phyloP scores from a whole-genome alignment of 92 coral and sea anemone genomes.

The Diadumene lineata region DNA sequence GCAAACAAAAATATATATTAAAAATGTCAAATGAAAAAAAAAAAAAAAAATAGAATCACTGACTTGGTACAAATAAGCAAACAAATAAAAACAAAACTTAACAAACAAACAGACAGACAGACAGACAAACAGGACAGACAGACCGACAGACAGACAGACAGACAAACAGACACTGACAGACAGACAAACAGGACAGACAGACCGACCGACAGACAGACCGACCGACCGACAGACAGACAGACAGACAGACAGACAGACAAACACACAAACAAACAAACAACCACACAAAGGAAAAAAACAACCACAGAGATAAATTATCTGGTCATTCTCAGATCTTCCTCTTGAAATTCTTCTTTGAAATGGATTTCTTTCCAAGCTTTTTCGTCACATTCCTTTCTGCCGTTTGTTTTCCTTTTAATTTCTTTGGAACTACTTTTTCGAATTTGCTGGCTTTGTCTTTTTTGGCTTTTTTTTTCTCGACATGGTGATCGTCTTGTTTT shows the following conservation, averaged over 20 bases:
- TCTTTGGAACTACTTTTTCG: constrained; percentile 32
- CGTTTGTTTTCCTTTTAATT: not conserved
- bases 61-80: no score
- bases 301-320: no score
- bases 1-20: no score
- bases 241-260: not conserved
- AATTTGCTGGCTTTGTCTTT: constrained; percentile 1
- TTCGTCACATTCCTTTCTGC: not conserved
- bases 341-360: constrained; percentile 1
- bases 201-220: not conserved
- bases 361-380: constrained; percentile 19
- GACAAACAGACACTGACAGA: not conserved
- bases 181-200: not conserved
- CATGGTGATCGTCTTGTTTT: constrained; percentile 4
- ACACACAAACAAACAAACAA: not conserved
- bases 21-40: no score
- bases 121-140: not conserved
- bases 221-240: not conserved
- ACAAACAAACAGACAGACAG: no score
- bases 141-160: not conserved
- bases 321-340: not conserved
- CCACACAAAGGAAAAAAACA: not conserved
- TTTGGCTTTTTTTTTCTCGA: constrained; percentile 18
- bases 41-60: no score
- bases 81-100: no score